Evolutionary conservation across 2,113 vertebrate genomes (phyloP).

Genomic region (Mus pahari): DNA sequence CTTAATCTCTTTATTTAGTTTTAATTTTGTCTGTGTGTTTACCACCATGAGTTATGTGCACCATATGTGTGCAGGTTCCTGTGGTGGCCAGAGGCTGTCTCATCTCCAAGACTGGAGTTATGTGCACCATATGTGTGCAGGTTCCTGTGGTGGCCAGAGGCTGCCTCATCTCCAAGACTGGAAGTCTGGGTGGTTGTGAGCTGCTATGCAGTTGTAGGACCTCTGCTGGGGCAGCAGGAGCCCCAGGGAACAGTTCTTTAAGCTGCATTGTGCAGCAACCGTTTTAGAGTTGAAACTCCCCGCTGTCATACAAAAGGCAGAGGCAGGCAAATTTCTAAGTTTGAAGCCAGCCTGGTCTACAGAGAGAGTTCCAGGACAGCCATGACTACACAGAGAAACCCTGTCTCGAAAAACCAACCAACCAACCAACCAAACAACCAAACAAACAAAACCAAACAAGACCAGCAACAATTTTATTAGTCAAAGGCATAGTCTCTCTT

Average conservation of each 20-base stretch:
- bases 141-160: background rate
- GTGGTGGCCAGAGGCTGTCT: background rate
- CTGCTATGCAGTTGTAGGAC: background rate
- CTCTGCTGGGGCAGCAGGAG: background rate
- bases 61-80: background rate
- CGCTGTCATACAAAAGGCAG: background rate
- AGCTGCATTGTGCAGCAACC: background rate
- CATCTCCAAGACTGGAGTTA: background rate
- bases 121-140: background rate
- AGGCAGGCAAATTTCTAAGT: background rate
- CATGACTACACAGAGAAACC: background rate
- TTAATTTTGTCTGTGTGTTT: background rate
- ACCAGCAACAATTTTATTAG: background rate
- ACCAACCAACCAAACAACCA: too few species aligned
- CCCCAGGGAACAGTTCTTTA: background rate
- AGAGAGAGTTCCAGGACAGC: background rate
- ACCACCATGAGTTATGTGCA: background rate
- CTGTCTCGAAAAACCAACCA: background rate
- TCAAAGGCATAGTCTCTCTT: background rate
- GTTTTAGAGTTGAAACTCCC: background rate
- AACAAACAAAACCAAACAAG: too few species aligned
- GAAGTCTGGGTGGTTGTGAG: background rate
- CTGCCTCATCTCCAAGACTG: background rate
- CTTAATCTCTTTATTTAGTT: background rate
- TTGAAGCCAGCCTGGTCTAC: background rate